Evolutionary conservation across 2,888 invertebrate species (phyloP), one percentile per base, ranked within the genome.

Genomic region (Patella caerulea): DNA sequence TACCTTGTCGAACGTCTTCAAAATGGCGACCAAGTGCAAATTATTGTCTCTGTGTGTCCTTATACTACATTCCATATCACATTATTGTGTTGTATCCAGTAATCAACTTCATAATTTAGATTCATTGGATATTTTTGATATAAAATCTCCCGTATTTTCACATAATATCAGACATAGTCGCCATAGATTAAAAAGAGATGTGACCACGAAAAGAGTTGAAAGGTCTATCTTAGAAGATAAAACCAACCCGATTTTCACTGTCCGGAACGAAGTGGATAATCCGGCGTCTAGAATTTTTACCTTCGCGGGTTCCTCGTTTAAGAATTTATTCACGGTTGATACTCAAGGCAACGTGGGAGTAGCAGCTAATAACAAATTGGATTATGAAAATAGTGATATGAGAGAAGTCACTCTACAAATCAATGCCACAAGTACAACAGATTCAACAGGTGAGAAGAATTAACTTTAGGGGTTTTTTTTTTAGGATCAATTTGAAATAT

Each of bases 301-400:
- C 7, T 52, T 72, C 29, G 65, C 59, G n/a, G 54, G 34, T 5
- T 76, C 76, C 14, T 71, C 65, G n/a, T 73, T 69, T 15, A 9
- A 19, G 17, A 54, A 79, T 74, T 19, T 79, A 14, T 65, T 79
- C 29, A 70, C 34, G 4, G 75, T 79, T 12, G 85, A 85, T 79
- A 76, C 73, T 1, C 78, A 78, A 71, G 87, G 87, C 53, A 83
- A 84, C 77, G 83, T 87, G n/a, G 84, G 78, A 55, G 71, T 86
- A 53, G 81, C 79, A 73, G 74, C 79, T 24, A 84, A 83, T 9
- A 74, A 74, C n/a, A 72, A 75, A 7, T 74, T 90, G 79, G 97
- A 97, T 81, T 90, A 85, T 86, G 98, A 98, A 93, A 79, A 86
- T 96, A 96, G 92, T 96, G 79, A 71, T 52, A 85, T 84, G 79